Evolutionary conservation across 1,140 invertebrate genomes (phyloP).

Genomic region (Euwallacea similis): DNA sequence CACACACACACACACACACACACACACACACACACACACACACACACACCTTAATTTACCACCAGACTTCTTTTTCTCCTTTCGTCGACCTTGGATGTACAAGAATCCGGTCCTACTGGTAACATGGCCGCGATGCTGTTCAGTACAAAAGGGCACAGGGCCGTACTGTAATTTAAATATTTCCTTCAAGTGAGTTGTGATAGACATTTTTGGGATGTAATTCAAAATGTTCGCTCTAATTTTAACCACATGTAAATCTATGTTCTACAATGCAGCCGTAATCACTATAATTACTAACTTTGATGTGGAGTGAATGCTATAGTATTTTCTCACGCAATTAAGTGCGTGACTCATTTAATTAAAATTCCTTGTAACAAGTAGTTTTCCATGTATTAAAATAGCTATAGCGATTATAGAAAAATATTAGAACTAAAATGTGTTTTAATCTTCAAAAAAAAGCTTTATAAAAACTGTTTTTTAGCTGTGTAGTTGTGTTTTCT

Average conservation of each 20-base stretch:
- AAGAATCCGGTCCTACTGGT: constrained; percentile 48
- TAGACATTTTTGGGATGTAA: no score
- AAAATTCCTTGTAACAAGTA: neutral
- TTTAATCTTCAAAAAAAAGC: no score
- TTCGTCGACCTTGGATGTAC: constrained; percentile 44
- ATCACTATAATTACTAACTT: neutral
- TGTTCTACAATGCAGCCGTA: neutral
- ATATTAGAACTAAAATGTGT: no score
- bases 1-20: neutral
- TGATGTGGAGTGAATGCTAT: neutral
- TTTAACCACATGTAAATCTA: neutral
- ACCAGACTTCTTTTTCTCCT: constrained; percentile 38
- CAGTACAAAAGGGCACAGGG: constrained; percentile 35
- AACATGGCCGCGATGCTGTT: constrained; percentile 40
- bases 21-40: constrained; percentile 10
- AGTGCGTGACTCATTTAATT: constrained; percentile 5
- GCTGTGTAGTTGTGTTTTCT: no score
- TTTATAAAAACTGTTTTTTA: no score
- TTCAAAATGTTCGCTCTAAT: no score
- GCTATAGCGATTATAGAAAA: no score
- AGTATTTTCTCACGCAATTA: constrained; percentile 7
- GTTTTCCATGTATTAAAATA: neutral
- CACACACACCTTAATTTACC: constrained; percentile 43
- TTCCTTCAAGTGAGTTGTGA: no score
- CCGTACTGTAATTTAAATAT: constrained; percentile 13